These are phyloP conservation scores for Nixonia krombeini DNA, from an alignment of 1,140 invertebrate genomes.

Conservation along the genomic window DNA sequence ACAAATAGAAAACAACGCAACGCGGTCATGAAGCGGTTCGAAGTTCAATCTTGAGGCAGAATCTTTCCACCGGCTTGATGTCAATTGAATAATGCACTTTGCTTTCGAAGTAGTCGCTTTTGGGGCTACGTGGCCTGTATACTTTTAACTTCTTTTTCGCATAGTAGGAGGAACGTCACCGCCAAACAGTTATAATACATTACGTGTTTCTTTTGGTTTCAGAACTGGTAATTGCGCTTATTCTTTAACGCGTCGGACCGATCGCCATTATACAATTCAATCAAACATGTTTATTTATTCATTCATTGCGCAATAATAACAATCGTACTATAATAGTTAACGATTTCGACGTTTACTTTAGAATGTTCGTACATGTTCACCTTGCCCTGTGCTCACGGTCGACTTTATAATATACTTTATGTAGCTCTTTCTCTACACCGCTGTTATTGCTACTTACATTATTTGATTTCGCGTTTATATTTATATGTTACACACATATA, in stretches of 20 bases:
- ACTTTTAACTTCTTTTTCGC: too few relatives aligned
- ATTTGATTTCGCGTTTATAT: conserved; percentile 49
- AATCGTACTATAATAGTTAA: conserved; percentile 38
- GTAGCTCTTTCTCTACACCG: conserved; percentile 37
- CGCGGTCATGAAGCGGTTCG: background rate
- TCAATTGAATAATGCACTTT: background rate
- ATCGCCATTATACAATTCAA: conserved; percentile 8
- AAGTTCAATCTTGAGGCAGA: background rate
- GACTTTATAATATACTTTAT: too few relatives aligned
- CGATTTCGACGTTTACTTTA: conserved; percentile 31
- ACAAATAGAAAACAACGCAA: conserved; percentile 2
- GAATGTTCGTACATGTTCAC: conserved; percentile 39
- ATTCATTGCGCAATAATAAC: conserved; percentile 33
- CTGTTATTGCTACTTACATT: conserved; percentile 54
- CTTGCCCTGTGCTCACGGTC: conserved; percentile 29
- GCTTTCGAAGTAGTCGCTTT: background rate
- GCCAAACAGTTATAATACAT: too few relatives aligned
- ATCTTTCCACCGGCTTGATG: too few relatives aligned
- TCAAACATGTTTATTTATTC: conserved; percentile 8
- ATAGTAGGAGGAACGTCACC: too few relatives aligned
- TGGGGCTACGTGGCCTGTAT: too few relatives aligned
- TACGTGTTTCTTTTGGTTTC: too few relatives aligned
- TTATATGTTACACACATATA: conserved; percentile 43
- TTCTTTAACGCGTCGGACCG: background rate
- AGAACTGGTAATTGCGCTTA: background rate